phyloP scores from a whole-genome alignment of 2,888 invertebrate genomes.

The Callyntrura guangdongensis region DNA sequence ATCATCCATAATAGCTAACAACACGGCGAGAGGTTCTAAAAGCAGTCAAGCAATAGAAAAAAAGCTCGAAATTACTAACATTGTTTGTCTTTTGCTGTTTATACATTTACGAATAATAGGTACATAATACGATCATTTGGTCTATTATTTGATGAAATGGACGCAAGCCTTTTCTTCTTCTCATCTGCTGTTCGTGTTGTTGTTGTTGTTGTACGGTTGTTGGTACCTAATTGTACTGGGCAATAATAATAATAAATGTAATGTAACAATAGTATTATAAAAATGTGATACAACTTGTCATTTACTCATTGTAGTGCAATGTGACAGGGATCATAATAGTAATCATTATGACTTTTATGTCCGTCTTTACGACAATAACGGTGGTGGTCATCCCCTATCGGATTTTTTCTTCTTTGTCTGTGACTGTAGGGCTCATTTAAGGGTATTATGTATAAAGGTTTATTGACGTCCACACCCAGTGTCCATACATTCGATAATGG shows the following conservation, averaged over 20 bases:
- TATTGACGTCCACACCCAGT: conserved; percentile 48
- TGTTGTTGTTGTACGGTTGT: neutral
- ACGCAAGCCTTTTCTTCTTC: conserved; percentile 56
- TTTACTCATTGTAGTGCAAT: conserved; percentile 55
- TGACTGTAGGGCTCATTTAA: conserved; percentile 55
- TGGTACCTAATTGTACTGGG: too few relatives aligned
- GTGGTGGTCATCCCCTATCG: conserved; percentile 42
- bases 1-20: conserved; percentile 63
- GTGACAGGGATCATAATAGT: conserved; percentile 63
- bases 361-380: neutral
- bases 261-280: conserved; percentile 40
- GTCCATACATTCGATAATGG: conserved; percentile 7
- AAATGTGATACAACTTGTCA: conserved; percentile 59
- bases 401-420: neutral
- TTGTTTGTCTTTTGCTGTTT: conserved; percentile 49
- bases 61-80: conserved; percentile 18
- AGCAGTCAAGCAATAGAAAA: conserved; percentile 22
- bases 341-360: conserved; percentile 47
- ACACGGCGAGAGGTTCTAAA: conserved; percentile 55
- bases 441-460: neutral
- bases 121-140: conserved; percentile 33
- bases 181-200: neutral
- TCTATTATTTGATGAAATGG: conserved; percentile 29
- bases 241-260: conserved; percentile 20
- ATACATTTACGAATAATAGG: conserved; percentile 7